A percentile compares a stretch with the other conserved stretches of the same genome.
These are phyloP conservation scores for Drosophila oshimai DNA, from an alignment of 1,140 invertebrate genomes.

Conservation along the genomic window DNA sequence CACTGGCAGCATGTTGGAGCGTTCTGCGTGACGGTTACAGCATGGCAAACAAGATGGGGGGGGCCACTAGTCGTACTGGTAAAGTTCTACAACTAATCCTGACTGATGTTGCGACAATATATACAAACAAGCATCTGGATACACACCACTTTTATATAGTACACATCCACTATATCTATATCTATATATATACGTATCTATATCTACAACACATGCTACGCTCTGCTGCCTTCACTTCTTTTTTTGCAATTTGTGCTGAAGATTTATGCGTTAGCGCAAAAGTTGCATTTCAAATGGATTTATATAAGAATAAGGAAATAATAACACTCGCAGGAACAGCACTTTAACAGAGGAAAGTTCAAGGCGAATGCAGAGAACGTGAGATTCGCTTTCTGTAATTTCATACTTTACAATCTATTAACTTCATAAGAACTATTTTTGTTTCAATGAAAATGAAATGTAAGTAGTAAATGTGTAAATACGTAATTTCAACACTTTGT, in stretches of 20 bases:
- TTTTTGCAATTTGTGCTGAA: slow-evolving; percentile 69
- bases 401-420: not conserved
- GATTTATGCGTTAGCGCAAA: slow-evolving; percentile 75
- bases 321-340: slow-evolving; percentile 7
- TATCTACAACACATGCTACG: slow-evolving; percentile 69
- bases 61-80: slow-evolving; percentile 39
- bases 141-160: slow-evolving; percentile 33
- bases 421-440: not conserved
- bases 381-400: slow-evolving; percentile 6
- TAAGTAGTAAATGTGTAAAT: too few relatives aligned
- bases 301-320: slow-evolving; percentile 41
- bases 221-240: slow-evolving; percentile 50
- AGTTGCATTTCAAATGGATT: slow-evolving; percentile 74
- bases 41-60: slow-evolving; percentile 75
- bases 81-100: slow-evolving; percentile 78
- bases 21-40: slow-evolving; percentile 75
- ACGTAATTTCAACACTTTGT: too few relatives aligned
- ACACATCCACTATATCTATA: slow-evolving; percentile 8
- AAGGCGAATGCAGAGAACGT: slow-evolving; percentile 9
- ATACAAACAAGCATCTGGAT: slow-evolving; percentile 55
- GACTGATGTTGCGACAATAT: slow-evolving; percentile 79
- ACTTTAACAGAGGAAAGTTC: slow-evolving; percentile 5
- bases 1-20: slow-evolving; percentile 69
- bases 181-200: slow-evolving; percentile 11
- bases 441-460: not conserved